Evolutionary conservation across 2,797 vertebrate species (phyloP), one percentile per base, ranked within the genome.

Genomic region (Enteromius unitaeniatus): DNA sequence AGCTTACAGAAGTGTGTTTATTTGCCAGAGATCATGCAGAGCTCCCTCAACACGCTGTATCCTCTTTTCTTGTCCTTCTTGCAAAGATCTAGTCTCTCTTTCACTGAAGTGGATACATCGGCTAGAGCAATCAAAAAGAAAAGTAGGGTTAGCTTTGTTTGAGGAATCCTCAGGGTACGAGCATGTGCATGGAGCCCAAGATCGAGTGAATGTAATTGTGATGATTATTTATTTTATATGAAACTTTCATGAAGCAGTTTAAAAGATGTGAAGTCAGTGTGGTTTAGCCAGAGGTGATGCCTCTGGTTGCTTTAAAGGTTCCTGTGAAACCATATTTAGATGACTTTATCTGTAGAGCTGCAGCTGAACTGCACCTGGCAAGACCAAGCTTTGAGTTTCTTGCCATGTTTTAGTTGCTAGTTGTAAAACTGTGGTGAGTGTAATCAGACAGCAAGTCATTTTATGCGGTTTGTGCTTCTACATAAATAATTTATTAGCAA

Each of bases 161-260:
- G 64, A 78, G 78, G 73, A 67, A 42, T 69, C 49, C 68, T 70
- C 34, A 60, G 80, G 75, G 68, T n/a, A 6, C 4, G 0, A 14
- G 26, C 64, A 47, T 37, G 19, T 19, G 64, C 77, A 73, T 83
- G 19, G 5, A 68, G 42, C 65, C 37, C 31, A 40, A 60, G n/a
- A 80, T 81, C 47, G 75, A 77, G 23, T 77, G 21, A 76, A 80
- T 83, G 26, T 73, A 85, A 83, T 80, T 85, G 64, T 77, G 70
- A 83, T 80, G 70, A 74, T 87, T 83, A 72, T 83, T 85, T 1
- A 6, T 47, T 70, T n/a, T 76, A 65, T 53, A 79, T 83, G 65
- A 83, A 80, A 85, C 23, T 85, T 87, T 83, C 28, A 85, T 75
- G 23, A 79, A 34, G 7, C n/a, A 55, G 34, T 53, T 76, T 64